Base-by-base conservation (phyloP, 2,888 invertebrate genomes). In the Polyommatus icarus region DNA sequence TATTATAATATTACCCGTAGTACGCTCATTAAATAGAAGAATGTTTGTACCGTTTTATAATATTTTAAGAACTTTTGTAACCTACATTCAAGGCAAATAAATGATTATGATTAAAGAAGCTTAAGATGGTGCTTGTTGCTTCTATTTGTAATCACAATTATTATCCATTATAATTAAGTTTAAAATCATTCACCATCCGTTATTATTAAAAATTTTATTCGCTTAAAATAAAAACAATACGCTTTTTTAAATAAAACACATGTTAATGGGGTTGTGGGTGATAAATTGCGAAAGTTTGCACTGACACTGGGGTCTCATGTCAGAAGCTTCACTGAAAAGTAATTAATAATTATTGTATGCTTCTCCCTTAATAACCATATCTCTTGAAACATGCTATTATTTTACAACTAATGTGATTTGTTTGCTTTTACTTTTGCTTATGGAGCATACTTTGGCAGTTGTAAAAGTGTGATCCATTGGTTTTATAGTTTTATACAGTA, bases 281-380 rank as follows among this genome's bases (percentile, higher is more conserved):
- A 76, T 76, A 61, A 76, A 76, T 76, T 67, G 40, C 76, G 15
- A 46, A 76, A 76, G 76, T 67, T 76, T 67, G 67, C 67, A 18
- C 36, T 46, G 71, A 71, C 36, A 71, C 61, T 8, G 24, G 61
- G 12, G 59, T 20, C 57, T 20, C 20, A 24, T 61, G 61, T 59
- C 59, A 59, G 59, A n/a, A 61, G 61, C 24, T 61, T 24, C 12
- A 24, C 20, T 61, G 4, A 61, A 61, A 61, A 61, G 20, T 61
- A 61, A 59, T 61, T 61, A 61, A 10, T 61, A 61, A 59, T 61
- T 61, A 61, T 24, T 61, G 24, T 61, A 5, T 20, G 4, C 61
- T 10, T 4, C 24, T 3, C 20, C 61, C 10, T 24, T n/a, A n/a
- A n/a, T n/a, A 61, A 24, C 4, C 10, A 24, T 61, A 3, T 61